Evolutionary conservation across 2,113 vertebrate genomes (phyloP).

Genomic region (cat (Felis catus)): F.catus_Fca126_mat1.0 CM031414.1:132638001-132638500

Average conservation of each 20-base stretch:
- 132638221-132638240: not conserved
- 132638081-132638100: not conserved
- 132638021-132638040: not conserved
- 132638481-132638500: too few species aligned
- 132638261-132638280: not conserved
- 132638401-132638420: fast-evolving
- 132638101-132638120: not conserved
- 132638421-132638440: fast-evolving
- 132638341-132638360: not conserved
- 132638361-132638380: not conserved
- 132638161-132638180: not conserved
- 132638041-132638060: too few species aligned
- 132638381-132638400: too few species aligned
- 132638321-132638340: not conserved
- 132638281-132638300: not conserved
- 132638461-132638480: fast-evolving
- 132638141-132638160: not conserved
- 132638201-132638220: not conserved
- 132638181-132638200: not conserved
- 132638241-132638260: not conserved
- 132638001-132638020: fast-evolving
- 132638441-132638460: fast-evolving
- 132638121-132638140: not conserved
- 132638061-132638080: not conserved
- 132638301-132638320: not conserved